These are phyloP conservation scores for Corbicula japonica DNA, from an alignment of 2,888 invertebrate genomes.

Conservation along the genomic window DNA sequence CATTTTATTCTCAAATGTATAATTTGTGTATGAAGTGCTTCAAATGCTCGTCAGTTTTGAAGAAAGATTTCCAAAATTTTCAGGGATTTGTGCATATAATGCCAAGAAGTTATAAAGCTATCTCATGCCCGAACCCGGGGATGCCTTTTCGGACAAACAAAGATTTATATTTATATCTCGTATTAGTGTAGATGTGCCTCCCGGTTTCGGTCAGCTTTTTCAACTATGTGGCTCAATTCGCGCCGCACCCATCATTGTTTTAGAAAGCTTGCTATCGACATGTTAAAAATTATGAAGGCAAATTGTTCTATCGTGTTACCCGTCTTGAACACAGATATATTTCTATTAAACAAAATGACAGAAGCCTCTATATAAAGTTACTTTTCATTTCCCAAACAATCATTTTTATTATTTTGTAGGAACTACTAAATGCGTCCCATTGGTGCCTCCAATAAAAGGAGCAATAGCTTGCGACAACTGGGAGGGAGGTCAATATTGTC, in stretches of 20 bases:
- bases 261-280: background rate
- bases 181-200: too few relatives aligned
- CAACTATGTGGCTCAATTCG: too few relatives aligned
- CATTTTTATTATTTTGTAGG: background rate
- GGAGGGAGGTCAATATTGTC: conserved; percentile 52
- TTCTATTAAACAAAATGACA: background rate
- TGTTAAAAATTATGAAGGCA: background rate
- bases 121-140: too few relatives aligned
- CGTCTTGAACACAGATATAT: background rate
- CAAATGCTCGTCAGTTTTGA: too few relatives aligned
- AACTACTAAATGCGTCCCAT: background rate
- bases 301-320: background rate
- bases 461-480: conserved; percentile 58
- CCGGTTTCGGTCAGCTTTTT: too few relatives aligned
- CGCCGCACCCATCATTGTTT: background rate
- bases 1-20: too few relatives aligned
- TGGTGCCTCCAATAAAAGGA: conserved; percentile 41
- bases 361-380: background rate
- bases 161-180: too few relatives aligned
- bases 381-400: background rate
- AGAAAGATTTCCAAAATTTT: too few relatives aligned
- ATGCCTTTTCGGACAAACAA: too few relatives aligned
- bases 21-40: too few relatives aligned
- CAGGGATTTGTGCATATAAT: too few relatives aligned
- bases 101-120: too few relatives aligned